A percentile compares a stretch with the other conserved stretches of the same genome.
phyloP scores from a whole-genome alignment of 1,140 invertebrate genomes.

The Drosophila neocordata region DNA sequence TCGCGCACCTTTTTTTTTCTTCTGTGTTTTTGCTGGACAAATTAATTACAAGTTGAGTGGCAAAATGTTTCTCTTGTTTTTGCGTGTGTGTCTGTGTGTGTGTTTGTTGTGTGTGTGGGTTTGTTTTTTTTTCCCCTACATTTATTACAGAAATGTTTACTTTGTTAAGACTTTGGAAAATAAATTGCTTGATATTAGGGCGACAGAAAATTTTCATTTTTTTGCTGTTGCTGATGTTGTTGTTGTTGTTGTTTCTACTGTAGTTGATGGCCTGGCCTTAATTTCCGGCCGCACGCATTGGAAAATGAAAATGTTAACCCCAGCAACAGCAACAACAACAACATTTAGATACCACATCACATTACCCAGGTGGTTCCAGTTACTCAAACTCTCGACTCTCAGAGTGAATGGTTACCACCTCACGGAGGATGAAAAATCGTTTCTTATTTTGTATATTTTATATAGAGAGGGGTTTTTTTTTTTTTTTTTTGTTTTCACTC shows the following conservation, averaged over 20 bases:
- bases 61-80: conserved; percentile 76
- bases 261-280: conserved; percentile 50
- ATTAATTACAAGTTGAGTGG: conserved; percentile 77
- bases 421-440: conserved; percentile 12
- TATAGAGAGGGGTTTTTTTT: neutral
- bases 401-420: no score
- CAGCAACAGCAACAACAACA: neutral
- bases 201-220: conserved; percentile 76
- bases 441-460: conserved; percentile 19
- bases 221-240: conserved; percentile 24
- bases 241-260: conserved; percentile 9
- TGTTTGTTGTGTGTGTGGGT: no score
- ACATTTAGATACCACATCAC: conserved; percentile 2
- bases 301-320: conserved; percentile 73
- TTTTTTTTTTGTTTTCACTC: conserved; percentile 79
- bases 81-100: conserved; percentile 41
- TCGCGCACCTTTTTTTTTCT: conserved; percentile 59
- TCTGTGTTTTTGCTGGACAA: conserved; percentile 48
- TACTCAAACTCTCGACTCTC: no score
- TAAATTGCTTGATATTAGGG: conserved; percentile 78
- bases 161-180: conserved; percentile 61
- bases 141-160: conserved; percentile 71
- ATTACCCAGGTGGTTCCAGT: neutral
- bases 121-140: conserved; percentile 38
- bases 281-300: conserved; percentile 76